phyloP scores from a whole-genome alignment of 2,113 vertebrate genomes.

The Rhinolophus sinicus region DNA sequence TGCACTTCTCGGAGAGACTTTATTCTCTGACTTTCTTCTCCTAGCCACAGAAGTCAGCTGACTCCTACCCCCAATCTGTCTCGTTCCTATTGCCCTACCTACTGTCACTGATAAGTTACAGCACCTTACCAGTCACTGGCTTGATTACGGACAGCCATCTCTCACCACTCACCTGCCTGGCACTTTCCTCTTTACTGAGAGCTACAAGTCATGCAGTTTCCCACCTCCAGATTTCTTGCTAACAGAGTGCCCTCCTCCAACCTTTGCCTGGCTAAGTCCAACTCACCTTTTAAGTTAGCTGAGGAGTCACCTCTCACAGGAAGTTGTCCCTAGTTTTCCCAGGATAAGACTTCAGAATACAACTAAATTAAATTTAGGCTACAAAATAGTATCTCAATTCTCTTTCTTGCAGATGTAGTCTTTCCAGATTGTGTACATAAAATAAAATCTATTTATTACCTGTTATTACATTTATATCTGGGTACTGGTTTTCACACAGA shows the following conservation, averaged over 20 bases:
- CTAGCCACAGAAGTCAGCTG: not conserved
- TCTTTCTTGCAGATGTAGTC: not conserved
- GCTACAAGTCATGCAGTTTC: not conserved
- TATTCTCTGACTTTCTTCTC: not conserved
- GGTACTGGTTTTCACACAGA: conserved; percentile 94
- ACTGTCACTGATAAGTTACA: not conserved
- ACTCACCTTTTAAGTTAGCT: not conserved
- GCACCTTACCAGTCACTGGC: not conserved
- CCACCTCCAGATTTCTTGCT: not conserved
- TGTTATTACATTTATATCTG: conserved; percentile 99
- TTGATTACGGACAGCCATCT: not conserved
- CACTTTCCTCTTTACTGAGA: not conserved
- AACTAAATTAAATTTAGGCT: not conserved
- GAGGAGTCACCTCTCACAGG: not conserved
- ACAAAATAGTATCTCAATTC: conserved; percentile 8
- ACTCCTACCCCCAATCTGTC: not conserved
- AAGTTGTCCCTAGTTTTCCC: not conserved
- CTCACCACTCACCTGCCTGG: not conserved
- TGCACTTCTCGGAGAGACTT: not conserved
- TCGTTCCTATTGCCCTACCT: not conserved
- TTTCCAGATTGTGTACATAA: conserved; percentile 50
- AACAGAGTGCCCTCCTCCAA: not conserved
- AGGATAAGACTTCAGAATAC: conserved; percentile 6
- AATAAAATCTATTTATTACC: conserved; percentile 86
- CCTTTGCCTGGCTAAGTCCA: not conserved